phyloP scores from a whole-genome alignment of 2,113 vertebrate species.

The Craseonycteris thonglongyai region DNA sequence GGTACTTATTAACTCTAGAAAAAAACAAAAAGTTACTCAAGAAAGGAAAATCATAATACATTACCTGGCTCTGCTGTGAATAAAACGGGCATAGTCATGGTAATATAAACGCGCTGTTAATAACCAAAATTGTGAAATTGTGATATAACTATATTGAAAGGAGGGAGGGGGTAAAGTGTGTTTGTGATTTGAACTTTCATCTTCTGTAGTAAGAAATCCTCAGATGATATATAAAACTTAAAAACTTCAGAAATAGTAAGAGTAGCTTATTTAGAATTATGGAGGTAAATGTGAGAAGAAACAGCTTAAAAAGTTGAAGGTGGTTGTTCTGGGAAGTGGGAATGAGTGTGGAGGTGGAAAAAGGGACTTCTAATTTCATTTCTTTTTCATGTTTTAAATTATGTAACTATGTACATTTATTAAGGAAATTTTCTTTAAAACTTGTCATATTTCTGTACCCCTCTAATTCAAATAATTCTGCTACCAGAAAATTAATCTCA shows the following conservation, averaged over 20 bases:
- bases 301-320: neutral
- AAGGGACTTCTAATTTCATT: neutral
- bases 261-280: neutral
- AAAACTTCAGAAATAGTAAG: neutral
- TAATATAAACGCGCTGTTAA: neutral
- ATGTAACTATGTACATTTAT: neutral
- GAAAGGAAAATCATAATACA: neutral
- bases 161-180: neutral
- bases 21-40: neutral
- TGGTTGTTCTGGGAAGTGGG: neutral
- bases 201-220: neutral
- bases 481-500: neutral
- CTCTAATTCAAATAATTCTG: conserved; percentile 24
- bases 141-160: neutral
- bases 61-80: neutral
- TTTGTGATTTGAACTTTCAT: neutral
- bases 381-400: neutral
- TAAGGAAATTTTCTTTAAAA: neutral
- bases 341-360: neutral
- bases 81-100: neutral
- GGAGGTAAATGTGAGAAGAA: neutral
- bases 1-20: neutral
- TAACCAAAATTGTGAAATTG: neutral
- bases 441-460: neutral
- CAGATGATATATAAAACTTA: neutral